Evolutionary conservation across 2,113 vertebrate species (phyloP).

Genomic region (Peromyscus californicus): DNA sequence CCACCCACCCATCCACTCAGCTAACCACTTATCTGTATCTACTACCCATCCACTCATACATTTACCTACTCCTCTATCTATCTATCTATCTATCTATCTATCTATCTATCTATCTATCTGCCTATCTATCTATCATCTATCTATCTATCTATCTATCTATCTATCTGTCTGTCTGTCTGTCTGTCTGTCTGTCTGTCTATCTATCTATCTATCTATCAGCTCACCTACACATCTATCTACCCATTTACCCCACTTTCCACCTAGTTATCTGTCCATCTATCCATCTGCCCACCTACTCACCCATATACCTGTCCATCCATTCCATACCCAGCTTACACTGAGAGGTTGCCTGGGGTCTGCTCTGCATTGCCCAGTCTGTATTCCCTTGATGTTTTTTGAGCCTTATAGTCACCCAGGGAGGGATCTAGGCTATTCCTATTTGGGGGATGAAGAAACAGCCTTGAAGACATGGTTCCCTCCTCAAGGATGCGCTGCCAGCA

Average conservation of each 20-base stretch:
- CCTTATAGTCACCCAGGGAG: background rate
- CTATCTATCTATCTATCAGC: background rate
- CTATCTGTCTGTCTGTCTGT: background rate
- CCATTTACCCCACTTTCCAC: background rate
- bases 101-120: background rate
- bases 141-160: background rate
- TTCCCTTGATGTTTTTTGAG: background rate
- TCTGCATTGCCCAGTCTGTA: background rate
- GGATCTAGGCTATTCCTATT: background rate
- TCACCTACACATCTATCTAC: background rate
- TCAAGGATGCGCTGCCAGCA: background rate
- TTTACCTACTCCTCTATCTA: too few species aligned
- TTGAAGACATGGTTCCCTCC: background rate
- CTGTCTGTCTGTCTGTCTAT: background rate
- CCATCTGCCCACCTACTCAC: background rate
- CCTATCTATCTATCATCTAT: background rate
- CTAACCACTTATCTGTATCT: background rate
- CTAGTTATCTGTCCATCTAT: background rate
- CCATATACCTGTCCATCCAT: background rate
- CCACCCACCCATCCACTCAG: rapidly evolving
- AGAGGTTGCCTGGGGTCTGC: background rate
- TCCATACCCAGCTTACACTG: too few species aligned
- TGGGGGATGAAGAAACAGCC: background rate
- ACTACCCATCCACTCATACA: background rate
- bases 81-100: background rate